Base-by-base conservation (phyloP, 2,113 vertebrate genomes). In the Periophthalmodon schlosseri region DNA sequence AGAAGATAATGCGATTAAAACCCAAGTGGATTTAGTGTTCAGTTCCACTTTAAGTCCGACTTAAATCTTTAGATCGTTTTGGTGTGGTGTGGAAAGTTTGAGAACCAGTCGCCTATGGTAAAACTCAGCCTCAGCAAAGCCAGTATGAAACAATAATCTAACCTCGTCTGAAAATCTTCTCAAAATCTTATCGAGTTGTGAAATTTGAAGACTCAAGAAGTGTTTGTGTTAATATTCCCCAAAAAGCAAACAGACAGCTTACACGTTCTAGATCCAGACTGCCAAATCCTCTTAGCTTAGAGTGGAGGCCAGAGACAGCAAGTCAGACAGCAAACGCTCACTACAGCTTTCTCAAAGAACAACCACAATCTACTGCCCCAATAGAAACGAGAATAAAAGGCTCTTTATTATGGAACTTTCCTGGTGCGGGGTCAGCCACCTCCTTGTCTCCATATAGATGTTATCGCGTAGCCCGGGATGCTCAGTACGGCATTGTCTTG, bases 271-370 rank as follows among this genome's bases (percentile, higher is more conserved):
- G n/a, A 3, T 50, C 20, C 65, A 23, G 5, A 20, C 33, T 8
- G 72, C 50, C 36, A 76, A 84, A 84, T 82, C 72, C 72, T 69
- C 47, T 24, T 14, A 28, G 54, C 20, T 50, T 39, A 14, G 47
- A 56, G 23, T 47, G 57, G 56, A 23, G 54, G 63, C 57, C 68
- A 71, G 68, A 77, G 71, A 78, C 74, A 67, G 46, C 12, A 73
- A 64, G 70, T 58, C n/a, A 76, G 58, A 70, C 24, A 80, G 67
- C n/a, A 73, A 14, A 60, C 57, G 6, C 14, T 28, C 57, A 24
- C 52, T 56, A 4, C 15, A 24, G 44, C 65, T 76, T 18, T 10
- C 18, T 68, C 56, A 11, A 12, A 65, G 18, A 54, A 54, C 7
- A 52, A 16, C 0, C 50, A 1, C 0, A 4, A 3, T 56, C 52